These are phyloP conservation scores for Sternotherus odoratus DNA, from an alignment of 2,797 vertebrate species.

Conservation along the genomic window DNA sequence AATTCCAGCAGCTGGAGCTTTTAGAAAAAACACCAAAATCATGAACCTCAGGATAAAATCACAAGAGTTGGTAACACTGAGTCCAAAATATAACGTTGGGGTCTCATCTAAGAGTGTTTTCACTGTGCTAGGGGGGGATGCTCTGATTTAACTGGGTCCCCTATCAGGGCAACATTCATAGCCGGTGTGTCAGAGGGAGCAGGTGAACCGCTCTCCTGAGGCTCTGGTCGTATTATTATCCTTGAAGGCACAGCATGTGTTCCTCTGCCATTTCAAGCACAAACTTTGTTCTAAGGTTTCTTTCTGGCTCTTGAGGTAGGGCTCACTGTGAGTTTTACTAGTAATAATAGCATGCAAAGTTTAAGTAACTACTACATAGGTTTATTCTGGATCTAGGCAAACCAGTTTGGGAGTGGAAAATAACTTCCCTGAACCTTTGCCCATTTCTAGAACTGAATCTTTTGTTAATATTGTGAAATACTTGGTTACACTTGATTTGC, in stretches of 20 bases:
- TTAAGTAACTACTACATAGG: constrained; percentile 53
- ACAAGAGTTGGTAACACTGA: background rate
- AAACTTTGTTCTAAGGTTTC: constrained; percentile 70
- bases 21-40: background rate
- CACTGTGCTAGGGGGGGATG: background rate
- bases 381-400: constrained; percentile 71
- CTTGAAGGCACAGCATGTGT: constrained; percentile 4
- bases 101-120: background rate
- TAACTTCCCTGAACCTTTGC: constrained; percentile 66
- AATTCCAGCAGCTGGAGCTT: background rate
- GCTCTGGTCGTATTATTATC: constrained; percentile 6
- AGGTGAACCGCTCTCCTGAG: background rate
- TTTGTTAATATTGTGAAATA: constrained; percentile 54
- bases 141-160: background rate
- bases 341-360: constrained; percentile 53
- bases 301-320: constrained; percentile 62
- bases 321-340: constrained; percentile 44
- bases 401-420: constrained; percentile 74
- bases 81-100: background rate
- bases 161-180: background rate
- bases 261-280: constrained; percentile 27
- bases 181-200: too few relatives aligned
- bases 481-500: background rate
- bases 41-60: background rate
- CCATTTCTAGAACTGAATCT: constrained; percentile 54